Evolutionary conservation across 2,113 vertebrate species (phyloP).

Genomic region (Trematocara nigrifrons): DNA sequence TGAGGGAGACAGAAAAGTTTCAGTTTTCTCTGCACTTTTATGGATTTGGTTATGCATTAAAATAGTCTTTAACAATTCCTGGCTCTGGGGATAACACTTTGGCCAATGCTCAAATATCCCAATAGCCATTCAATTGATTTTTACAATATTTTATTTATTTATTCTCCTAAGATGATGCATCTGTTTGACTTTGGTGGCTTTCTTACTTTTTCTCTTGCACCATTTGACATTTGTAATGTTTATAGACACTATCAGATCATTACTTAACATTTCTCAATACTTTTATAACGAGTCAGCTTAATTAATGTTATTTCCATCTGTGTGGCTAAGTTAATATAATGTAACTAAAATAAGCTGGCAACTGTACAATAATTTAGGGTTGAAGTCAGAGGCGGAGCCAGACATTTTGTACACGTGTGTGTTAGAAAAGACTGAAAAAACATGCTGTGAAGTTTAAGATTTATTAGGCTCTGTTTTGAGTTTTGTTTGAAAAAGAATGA

Average conservation of each 20-base stretch:
- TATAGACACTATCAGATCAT: neutral
- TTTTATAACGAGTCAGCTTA: neutral
- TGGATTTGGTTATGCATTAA: neutral
- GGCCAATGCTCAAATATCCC: neutral
- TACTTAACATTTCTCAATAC: neutral
- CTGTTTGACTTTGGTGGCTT: neutral
- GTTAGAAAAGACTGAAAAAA: too few species aligned
- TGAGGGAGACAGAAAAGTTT: constrained; percentile 10
- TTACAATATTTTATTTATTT: neutral
- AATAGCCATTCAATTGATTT: neutral
- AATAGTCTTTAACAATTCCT: neutral
- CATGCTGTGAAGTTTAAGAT: too few species aligned
- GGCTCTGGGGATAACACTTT: neutral
- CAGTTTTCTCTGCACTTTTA: neutral
- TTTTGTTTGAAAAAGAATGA: too few species aligned
- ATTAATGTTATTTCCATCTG: neutral
- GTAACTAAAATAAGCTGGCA: neutral
- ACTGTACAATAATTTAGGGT: neutral
- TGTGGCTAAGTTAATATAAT: neutral
- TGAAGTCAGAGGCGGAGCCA: neutral
- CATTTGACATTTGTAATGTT: neutral
- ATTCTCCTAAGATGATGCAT: neutral
- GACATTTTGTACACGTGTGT: too few species aligned
- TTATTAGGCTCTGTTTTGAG: too few species aligned
- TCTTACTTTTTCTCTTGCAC: neutral